Evolutionary conservation across 2,113 vertebrate species (phyloP), one percentile per base, ranked within the genome.

Genomic region (Lota lota): DNA sequence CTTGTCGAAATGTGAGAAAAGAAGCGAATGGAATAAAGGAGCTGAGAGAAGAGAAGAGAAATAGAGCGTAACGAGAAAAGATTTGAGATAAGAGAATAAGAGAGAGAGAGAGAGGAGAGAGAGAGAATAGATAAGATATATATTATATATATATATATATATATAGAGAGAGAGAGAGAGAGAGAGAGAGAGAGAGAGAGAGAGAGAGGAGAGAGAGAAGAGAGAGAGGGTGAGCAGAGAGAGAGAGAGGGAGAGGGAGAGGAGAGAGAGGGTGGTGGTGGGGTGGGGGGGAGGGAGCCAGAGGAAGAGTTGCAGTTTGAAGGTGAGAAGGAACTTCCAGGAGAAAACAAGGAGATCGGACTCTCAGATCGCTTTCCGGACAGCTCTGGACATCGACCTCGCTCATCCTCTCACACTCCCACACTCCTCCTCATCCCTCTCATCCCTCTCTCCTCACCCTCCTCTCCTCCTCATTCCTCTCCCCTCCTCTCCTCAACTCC

Each of bases 1-100:
- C 83, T 90, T 92, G 69, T 57, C 88, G 82, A 89, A 82, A 75
- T 22, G 14, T 17, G 28, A 28, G 14, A 18, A 18, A 70, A 24
- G n/a, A 15, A 19, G 33, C 19, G 62, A 64, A n/a, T n/a, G n/a
- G n/a, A n/a, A n/a, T n/a, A 54, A 1, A 54, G 53, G n/a, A n/a
- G n/a, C n/a, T n/a, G n/a, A n/a, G n/a, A n/a, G n/a, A n/a, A n/a
- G n/a, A 4, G 47, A 11, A 58, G 19, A 21, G 58, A 10, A 19
- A 60, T n/a, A 60, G 58, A 60, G 11, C 5, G 56, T 8, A 11
- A 51, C 6, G 11, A 20, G n/a, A 18, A 54, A 18, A 14, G 51
- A 14, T 3, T 4, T 3, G 17, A 11, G 12, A 11, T 2, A 11
- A 58, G 56, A 58, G 56, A 58, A 18, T 4, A 18, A 58, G 56